These are phyloP conservation scores for Steinernema hermaphroditum DNA, from an alignment of 2,888 invertebrate genomes.

Conservation along the genomic window DNA sequence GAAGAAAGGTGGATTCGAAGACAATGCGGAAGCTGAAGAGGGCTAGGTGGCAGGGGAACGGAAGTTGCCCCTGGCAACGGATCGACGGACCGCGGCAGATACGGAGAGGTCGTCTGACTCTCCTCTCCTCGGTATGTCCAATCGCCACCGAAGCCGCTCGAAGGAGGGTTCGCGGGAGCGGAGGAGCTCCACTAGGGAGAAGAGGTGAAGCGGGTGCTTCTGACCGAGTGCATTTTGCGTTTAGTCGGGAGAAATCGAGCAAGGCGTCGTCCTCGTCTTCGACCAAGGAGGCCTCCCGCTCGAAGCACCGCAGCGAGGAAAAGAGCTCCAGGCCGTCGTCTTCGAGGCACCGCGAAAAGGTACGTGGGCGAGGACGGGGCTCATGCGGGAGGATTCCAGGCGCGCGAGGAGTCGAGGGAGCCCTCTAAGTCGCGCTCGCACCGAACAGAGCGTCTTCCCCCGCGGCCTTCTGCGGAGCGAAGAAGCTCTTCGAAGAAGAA, in stretches of 20 bases:
- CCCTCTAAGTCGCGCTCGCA: neutral
- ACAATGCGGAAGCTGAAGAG: too few relatives aligned
- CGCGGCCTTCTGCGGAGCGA: neutral
- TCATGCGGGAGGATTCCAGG: neutral
- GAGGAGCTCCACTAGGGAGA: neutral
- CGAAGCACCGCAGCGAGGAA: neutral
- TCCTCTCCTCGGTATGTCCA: neutral
- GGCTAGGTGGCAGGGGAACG: too few relatives aligned
- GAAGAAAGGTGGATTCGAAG: too few relatives aligned
- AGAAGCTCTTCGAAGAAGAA: neutral
- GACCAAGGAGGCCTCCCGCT: neutral
- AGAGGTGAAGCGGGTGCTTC: neutral
- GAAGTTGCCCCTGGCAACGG: slow-evolving; percentile 20
- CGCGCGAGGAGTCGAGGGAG: neutral
- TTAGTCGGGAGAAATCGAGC: neutral
- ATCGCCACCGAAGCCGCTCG: slow-evolving; percentile 19
- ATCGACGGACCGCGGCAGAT: neutral
- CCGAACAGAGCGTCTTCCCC: neutral
- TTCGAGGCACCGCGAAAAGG: slow-evolving; percentile 21
- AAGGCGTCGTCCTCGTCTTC: slow-evolving; percentile 3
- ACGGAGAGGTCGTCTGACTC: neutral
- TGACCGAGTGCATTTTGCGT: neutral
- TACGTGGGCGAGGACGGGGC: neutral
- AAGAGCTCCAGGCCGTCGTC: neutral
- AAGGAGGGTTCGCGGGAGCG: neutral